A percentile compares a stretch with the other conserved stretches of the same genome.
phyloP scores from a whole-genome alignment of 2,113 vertebrate species.

The Ceyx melanurus region DNA sequence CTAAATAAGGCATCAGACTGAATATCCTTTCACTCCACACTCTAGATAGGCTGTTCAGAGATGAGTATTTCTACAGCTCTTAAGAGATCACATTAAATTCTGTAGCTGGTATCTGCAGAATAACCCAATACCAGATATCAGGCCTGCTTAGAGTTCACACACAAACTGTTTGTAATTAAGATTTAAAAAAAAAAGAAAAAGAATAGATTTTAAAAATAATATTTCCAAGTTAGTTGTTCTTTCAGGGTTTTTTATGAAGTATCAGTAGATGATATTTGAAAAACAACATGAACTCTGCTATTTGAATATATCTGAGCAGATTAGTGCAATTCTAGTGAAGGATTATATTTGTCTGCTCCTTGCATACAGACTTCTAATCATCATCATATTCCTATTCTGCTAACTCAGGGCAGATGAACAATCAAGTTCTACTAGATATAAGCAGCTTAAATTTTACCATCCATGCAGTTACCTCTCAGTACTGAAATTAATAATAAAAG shows the following conservation, averaged over 20 bases:
- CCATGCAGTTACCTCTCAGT: background rate
- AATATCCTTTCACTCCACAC: background rate
- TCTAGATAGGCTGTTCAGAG: background rate
- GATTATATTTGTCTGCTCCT: background rate
- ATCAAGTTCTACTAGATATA: background rate
- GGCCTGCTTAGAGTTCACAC: background rate
- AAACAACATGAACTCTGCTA: background rate
- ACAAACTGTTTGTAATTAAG: background rate
- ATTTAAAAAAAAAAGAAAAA: background rate
- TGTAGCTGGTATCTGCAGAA: background rate
- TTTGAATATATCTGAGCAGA: background rate
- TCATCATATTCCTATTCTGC: background rate
- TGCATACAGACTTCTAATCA: background rate
- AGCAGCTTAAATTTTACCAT: background rate
- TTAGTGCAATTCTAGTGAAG: background rate
- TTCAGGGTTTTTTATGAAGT: background rate
- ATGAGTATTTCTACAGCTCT: background rate
- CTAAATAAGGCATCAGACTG: background rate
- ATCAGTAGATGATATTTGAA: background rate
- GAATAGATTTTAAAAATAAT: rapidly evolving
- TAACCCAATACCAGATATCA: rapidly evolving
- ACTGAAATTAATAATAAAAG: background rate
- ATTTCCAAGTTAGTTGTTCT: background rate
- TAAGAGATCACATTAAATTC: background rate
- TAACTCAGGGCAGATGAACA: background rate